Evolutionary conservation across 1,140 invertebrate species (phyloP).

Genomic region (Eriosoma lanigerum): DNA sequence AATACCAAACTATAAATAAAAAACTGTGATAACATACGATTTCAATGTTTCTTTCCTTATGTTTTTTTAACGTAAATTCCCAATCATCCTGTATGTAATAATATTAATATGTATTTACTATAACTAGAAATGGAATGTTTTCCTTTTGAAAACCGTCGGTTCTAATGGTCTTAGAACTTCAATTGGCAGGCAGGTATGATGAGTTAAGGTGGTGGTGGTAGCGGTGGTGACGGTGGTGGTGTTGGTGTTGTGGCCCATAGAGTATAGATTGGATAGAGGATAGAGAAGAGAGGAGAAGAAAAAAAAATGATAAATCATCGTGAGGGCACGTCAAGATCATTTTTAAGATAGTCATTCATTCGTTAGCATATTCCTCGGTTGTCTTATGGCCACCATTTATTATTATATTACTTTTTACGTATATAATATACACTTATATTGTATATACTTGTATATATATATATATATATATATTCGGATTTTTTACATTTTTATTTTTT

Average conservation of each 20-base stretch:
- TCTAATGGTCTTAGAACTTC: constrained; percentile 50
- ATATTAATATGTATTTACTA: constrained; percentile 20
- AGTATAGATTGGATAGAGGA: background rate
- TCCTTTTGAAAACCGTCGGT: constrained; percentile 52
- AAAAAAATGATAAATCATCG: constrained; percentile 51
- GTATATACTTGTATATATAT: constrained; percentile 21
- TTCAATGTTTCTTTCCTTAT: no score
- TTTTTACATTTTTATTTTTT: constrained; percentile 40
- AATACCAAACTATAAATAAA: no score
- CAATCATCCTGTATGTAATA: no score
- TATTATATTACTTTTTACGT: constrained; percentile 51
- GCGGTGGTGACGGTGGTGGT: constrained; percentile 17
- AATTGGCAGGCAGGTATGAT: constrained; percentile 42
- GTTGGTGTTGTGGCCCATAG: background rate
- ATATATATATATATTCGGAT: constrained; percentile 9
- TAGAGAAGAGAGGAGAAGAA: background rate
- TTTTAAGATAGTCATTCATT: constrained; percentile 52
- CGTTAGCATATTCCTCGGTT: constrained; percentile 51
- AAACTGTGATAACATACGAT: no score
- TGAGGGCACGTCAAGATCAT: constrained; percentile 52
- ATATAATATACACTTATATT: no score
- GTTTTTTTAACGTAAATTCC: no score
- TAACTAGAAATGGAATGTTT: constrained; percentile 51
- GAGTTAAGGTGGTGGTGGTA: constrained; percentile 5
- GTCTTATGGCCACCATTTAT: constrained; percentile 52